phyloP scores from a whole-genome alignment of 1,140 invertebrate genomes.

The Leptonema lineaticorne region DNA sequence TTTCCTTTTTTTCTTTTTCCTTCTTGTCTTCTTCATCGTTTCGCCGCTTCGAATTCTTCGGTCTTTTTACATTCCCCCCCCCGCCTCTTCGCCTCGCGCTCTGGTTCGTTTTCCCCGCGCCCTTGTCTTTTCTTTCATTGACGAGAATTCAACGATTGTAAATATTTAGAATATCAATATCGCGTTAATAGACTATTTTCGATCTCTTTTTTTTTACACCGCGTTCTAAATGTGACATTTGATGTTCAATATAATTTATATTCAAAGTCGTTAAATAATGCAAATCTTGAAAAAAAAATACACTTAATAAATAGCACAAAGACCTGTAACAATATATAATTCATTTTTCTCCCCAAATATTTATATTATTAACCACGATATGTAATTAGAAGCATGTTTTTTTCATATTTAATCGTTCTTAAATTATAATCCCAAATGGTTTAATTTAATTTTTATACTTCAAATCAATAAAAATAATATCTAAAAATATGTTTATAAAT shows the following conservation, averaged over 20 bases:
- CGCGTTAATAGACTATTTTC: constrained; percentile 13
- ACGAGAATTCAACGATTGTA: constrained; percentile 12
- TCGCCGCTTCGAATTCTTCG: not conserved
- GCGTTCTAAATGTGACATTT: not conserved
- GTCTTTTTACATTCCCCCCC: too few relatives aligned
- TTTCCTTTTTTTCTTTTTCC: not conserved
- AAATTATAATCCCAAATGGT: too few relatives aligned
- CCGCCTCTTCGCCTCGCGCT: too few relatives aligned
- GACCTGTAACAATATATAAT: too few relatives aligned
- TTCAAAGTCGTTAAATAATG: not conserved
- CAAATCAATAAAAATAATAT: too few relatives aligned
- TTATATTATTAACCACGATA: too few relatives aligned
- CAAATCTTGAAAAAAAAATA: not conserved
- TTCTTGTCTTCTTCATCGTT: not conserved
- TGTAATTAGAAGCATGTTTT: too few relatives aligned
- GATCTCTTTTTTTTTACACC: not conserved
- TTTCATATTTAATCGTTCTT: too few relatives aligned
- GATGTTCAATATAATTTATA: constrained; percentile 16
- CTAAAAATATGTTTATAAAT: too few relatives aligned
- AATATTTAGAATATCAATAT: constrained; percentile 29
- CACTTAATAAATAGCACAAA: too few relatives aligned
- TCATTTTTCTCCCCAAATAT: too few relatives aligned
- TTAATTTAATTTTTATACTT: too few relatives aligned
- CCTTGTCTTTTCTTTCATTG: not conserved
- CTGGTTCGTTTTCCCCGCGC: not conserved